Evolutionary conservation across 2,113 vertebrate species (phyloP), one percentile per base, ranked within the genome.

Genomic region (Chaenocephalus aceratus): DNA sequence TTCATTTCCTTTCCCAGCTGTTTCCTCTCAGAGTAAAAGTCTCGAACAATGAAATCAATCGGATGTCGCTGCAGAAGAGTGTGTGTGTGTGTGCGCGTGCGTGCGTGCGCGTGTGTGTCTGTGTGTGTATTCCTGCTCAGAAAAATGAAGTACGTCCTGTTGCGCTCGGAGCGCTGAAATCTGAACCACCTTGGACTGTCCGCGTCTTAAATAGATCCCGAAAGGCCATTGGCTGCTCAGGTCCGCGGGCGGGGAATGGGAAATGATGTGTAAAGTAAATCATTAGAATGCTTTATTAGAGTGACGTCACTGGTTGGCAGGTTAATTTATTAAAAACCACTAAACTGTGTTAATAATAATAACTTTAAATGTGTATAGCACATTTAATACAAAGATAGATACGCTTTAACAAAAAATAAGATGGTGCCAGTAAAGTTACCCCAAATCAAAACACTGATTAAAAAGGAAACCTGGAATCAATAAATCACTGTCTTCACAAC

Each of bases 171-270:
- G 79, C 79, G 80, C 82, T 79, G 90, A 86, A 85, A 88, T 94
- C 84, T 91, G 92, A 94, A 18, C 79, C 73, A 89, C 86, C 79
- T 90, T 88, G 72, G 85, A 85, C 72, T 61, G 75, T 72, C 76
- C 41, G 85, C 82, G 77, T 94, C 89, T 94, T 95, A 95, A 95
- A 94, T 95, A 94, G 93, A 36, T 41, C 79, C 84, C 75, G 63
- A 77, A 77, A 53, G 77, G 75, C 76, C 81, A 91, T 91, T 94
- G 92, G 94, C 82, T 88, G 90, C 84, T 62, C 62, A 34, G 10
- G 30, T 30, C 72, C 58, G 10, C 89, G 89, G 88, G 92, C 80
- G 93, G 89, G 75, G 86, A 72, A 84, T 73, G 80, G 77, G 69
- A 79, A 86, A 68, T 21, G 26, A 59, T 71, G 75, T 67, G 62